Evolutionary conservation across 1,140 invertebrate genomes (phyloP).

Genomic region (Scaptodrosophila lebanonensis): DNA sequence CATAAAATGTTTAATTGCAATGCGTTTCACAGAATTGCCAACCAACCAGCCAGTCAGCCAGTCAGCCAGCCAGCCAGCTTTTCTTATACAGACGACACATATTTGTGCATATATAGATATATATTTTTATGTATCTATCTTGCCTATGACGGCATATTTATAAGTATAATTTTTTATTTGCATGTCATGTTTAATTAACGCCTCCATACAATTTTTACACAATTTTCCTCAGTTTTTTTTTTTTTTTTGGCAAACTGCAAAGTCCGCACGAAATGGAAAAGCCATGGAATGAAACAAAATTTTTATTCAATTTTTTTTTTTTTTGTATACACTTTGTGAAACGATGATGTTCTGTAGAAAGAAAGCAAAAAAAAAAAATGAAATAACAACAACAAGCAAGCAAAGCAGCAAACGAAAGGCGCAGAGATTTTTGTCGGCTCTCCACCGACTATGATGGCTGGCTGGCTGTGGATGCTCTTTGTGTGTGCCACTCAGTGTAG

Average conservation of each 20-base stretch:
- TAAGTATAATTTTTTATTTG: constrained; percentile 69
- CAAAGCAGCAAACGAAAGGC: constrained; percentile 55
- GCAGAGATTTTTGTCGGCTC: constrained; percentile 44
- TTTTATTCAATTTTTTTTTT: constrained; percentile 52
- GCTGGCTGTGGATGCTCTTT: constrained; percentile 26
- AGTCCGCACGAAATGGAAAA: constrained; percentile 35
- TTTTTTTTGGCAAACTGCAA: constrained; percentile 39
- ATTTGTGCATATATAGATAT: constrained; percentile 12
- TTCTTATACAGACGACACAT: no score
- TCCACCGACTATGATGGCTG: constrained; percentile 3
- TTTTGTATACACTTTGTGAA: constrained; percentile 65
- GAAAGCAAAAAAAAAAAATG: constrained; percentile 7
- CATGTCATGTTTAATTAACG: constrained; percentile 74
- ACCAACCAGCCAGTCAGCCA: no score
- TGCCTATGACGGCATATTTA: constrained; percentile 46
- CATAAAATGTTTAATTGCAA: constrained; percentile 7
- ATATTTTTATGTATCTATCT: constrained; percentile 7
- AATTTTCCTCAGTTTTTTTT: constrained; percentile 5
- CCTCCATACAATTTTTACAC: constrained; percentile 34
- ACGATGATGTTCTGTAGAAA: constrained; percentile 47
- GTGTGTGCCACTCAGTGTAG: constrained; percentile 18
- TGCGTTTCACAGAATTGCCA: constrained; percentile 4
- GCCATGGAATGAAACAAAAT: constrained; percentile 72
- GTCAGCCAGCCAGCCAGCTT: no score
- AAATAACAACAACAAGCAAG: no score